These are phyloP conservation scores for Hiodon tergisus DNA, from an alignment of 2,113 vertebrate species.

Conservation along the genomic window DNA sequence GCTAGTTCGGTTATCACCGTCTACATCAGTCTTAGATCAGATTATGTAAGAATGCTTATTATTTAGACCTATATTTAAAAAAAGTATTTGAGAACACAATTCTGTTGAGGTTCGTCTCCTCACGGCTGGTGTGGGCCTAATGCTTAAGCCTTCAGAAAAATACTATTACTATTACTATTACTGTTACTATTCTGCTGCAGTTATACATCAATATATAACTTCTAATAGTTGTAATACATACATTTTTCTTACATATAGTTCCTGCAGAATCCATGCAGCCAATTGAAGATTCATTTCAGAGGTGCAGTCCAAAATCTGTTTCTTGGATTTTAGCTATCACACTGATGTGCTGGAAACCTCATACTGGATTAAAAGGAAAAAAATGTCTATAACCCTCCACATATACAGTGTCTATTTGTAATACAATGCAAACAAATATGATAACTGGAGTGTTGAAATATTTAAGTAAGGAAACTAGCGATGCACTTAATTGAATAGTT, in stretches of 20 bases:
- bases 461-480: slow-evolving; percentile 8
- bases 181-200: no score
- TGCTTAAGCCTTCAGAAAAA: not conserved
- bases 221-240: no score
- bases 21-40: slow-evolving; percentile 17
- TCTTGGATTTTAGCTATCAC: not conserved
- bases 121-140: not conserved
- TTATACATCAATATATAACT: no score
- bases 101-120: slow-evolving; percentile 3
- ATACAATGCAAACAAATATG: slow-evolving; percentile 10
- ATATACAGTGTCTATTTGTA: not conserved
- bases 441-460: slow-evolving; percentile 38
- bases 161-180: not conserved
- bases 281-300: no score
- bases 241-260: no score
- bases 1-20: not conserved
- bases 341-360: not conserved
- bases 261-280: no score
- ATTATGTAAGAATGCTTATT: slow-evolving; percentile 33
- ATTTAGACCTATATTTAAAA: not conserved
- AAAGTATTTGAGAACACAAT: slow-evolving; percentile 11
- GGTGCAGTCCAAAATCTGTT: no score
- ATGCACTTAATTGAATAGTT: no score
- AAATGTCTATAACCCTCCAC: not conserved
- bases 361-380: slow-evolving; percentile 4